Evolutionary conservation across 1,140 invertebrate species (phyloP).

Genomic region (Anastrepha obliqua): DNA sequence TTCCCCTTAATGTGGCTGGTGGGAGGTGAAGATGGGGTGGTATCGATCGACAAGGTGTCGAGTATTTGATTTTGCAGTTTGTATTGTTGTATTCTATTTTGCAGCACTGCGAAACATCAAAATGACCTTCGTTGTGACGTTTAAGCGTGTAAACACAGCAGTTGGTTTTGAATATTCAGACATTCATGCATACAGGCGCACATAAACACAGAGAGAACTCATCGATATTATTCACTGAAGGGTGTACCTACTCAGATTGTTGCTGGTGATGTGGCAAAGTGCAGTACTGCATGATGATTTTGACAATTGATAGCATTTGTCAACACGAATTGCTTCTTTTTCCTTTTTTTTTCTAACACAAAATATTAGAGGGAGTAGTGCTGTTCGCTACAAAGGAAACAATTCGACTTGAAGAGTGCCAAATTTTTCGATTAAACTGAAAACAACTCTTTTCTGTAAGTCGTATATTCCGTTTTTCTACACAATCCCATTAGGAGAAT

Average conservation of each 20-base stretch:
- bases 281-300: neutral
- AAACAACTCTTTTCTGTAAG: too few species aligned
- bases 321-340: neutral
- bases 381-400: too few species aligned
- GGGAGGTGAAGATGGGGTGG: neutral
- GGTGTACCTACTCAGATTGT: neutral
- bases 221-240: too few species aligned
- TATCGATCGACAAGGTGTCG: neutral
- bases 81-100: neutral
- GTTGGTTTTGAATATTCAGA: constrained; percentile 5
- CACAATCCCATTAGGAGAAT: too few species aligned
- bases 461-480: too few species aligned
- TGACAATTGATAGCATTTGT: constrained; percentile 11
- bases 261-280: neutral
- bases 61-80: neutral
- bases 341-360: too few species aligned
- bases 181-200: neutral
- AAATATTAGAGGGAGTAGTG: too few species aligned
- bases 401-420: too few species aligned
- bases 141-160: constrained; percentile 28
- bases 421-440: too few species aligned
- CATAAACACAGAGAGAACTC: neutral
- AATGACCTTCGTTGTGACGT: constrained; percentile 17
- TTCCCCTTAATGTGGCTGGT: constrained; percentile 1
- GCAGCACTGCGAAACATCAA: neutral